These are phyloP conservation scores for Protonemura montana DNA, from an alignment of 2,888 invertebrate species.

Conservation along the genomic window DNA sequence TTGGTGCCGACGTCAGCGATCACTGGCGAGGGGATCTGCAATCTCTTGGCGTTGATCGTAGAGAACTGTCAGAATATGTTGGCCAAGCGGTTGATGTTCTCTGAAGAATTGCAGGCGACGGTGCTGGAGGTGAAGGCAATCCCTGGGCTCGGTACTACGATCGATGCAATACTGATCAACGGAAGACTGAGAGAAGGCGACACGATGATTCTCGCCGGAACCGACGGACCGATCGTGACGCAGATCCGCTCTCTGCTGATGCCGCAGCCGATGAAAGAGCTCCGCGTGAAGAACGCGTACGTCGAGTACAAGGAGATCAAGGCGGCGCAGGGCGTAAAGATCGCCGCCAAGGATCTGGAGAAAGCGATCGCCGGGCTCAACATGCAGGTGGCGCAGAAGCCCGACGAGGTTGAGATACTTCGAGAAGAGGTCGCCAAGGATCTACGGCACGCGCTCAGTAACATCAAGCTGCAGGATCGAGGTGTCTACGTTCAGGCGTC, in stretches of 20 bases:
- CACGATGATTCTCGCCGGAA: constrained; percentile 93
- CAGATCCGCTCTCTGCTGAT: constrained; percentile 95
- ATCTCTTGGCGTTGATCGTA: constrained; percentile 91
- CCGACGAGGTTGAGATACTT: constrained; percentile 91
- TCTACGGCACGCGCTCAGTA: constrained; percentile 86
- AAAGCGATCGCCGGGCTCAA: constrained; percentile 97
- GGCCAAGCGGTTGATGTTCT: constrained; percentile 88
- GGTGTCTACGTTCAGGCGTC: constrained; percentile 99
- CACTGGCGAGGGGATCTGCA: constrained; percentile 98
- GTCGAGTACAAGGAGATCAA: constrained; percentile 92
- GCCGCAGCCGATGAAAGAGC: constrained; percentile 97
- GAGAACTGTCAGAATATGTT: constrained; percentile 90
- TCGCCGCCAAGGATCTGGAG: constrained; percentile 97
- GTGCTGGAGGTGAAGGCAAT: constrained; percentile 86
- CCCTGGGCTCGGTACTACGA: constrained; percentile 96
- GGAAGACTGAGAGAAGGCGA: constrained; percentile 93
- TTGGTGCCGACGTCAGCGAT: constrained; percentile 98
- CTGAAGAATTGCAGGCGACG: constrained; percentile 79
- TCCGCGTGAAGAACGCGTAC: constrained; percentile 96
- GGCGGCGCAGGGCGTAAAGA: constrained; percentile 98
- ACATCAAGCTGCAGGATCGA: constrained; percentile 88
- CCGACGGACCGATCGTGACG: constrained; percentile 97
- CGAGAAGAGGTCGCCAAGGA: constrained; percentile 88
- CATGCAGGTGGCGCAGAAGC: constrained; percentile 87
- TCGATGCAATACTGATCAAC: constrained; percentile 98